phyloP scores from a whole-genome alignment of 1,140 invertebrate genomes.

The Hyles euphorbiae region DNA sequence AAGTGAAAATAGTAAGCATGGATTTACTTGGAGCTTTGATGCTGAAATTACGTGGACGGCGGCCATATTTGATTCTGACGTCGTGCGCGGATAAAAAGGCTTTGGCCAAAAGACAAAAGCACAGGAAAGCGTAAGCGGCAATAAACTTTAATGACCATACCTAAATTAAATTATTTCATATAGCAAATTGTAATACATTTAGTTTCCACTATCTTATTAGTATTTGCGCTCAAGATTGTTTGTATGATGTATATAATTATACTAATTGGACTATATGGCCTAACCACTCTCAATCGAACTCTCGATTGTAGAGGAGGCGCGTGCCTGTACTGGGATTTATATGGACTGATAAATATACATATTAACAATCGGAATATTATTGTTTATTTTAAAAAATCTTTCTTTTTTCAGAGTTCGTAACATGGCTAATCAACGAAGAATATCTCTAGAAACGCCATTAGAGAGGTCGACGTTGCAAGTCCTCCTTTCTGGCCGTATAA shows the following conservation, averaged over 20 bases:
- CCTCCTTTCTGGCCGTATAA: slow-evolving; percentile 55
- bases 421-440: slow-evolving; percentile 22
- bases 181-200: no score
- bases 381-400: background rate
- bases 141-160: background rate
- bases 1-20: slow-evolving; percentile 54
- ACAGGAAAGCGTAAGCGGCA: slow-evolving; percentile 41
- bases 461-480: slow-evolving; percentile 57
- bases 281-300: no score
- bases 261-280: no score
- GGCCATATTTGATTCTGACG: slow-evolving; percentile 53
- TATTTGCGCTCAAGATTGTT: no score
- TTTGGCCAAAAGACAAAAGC: slow-evolving; percentile 31
- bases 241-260: no score
- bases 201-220: no score
- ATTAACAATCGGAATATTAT: no score
- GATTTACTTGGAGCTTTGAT: slow-evolving; percentile 56
- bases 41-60: slow-evolving; percentile 51
- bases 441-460: slow-evolving; percentile 26
- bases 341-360: no score
- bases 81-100: slow-evolving; percentile 33
- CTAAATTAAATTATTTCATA: no score
- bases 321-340: no score
- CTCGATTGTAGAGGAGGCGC: no score
- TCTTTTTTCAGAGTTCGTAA: slow-evolving; percentile 32